phyloP scores from a whole-genome alignment of 2,888 invertebrate genomes.

The Latheticus oryzae region DNA sequence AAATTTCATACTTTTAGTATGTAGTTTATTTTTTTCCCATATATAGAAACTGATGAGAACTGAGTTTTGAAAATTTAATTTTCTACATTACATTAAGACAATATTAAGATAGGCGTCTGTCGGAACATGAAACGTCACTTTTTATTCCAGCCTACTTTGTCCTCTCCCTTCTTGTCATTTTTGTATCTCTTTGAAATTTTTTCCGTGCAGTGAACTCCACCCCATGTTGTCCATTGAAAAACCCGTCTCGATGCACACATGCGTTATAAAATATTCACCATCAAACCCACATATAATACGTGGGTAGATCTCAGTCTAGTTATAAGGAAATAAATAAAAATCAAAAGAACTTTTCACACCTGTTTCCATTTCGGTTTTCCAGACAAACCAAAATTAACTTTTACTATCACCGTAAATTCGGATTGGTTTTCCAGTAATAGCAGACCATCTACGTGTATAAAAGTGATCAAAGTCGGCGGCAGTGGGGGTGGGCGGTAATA shows the following conservation, averaged over 20 bases:
- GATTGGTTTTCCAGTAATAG: slow-evolving; percentile 13
- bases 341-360: slow-evolving; percentile 22
- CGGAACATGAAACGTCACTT: no score
- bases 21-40: no score
- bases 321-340: slow-evolving; percentile 10
- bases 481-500: slow-evolving; percentile 29
- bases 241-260: slow-evolving; percentile 9
- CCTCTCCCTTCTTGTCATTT: no score
- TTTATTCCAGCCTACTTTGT: no score
- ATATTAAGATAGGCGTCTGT: no score
- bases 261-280: slow-evolving; percentile 8
- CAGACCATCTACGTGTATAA: slow-evolving; percentile 16
- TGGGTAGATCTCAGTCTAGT: slow-evolving; percentile 16
- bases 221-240: no score
- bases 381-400: slow-evolving; percentile 17
- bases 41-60: no score
- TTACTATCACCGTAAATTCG: slow-evolving; percentile 17
- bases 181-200: no score
- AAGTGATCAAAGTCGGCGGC: slow-evolving; percentile 16
- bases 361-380: slow-evolving; percentile 22
- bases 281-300: slow-evolving; percentile 1
- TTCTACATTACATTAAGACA: no score
- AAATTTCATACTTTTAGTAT: no score
- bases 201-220: no score
- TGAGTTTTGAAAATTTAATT: no score